These are phyloP conservation scores for Drosophila silvestris DNA, from an alignment of 2,888 invertebrate species.

Conservation along the genomic window DNA sequence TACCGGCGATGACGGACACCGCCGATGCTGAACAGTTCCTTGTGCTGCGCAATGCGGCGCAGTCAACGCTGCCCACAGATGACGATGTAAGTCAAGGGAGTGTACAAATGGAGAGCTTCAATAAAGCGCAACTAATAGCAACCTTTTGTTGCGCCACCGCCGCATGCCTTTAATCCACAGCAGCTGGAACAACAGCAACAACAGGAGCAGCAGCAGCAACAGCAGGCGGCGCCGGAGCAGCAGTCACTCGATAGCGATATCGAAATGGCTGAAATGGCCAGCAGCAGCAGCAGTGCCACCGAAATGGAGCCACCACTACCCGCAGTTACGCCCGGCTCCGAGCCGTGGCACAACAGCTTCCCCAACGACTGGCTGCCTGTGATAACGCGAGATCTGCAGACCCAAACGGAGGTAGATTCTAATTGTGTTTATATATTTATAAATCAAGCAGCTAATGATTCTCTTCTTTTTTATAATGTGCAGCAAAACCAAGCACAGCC, in stretches of 20 bases:
- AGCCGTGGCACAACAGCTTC: slow-evolving; percentile 88
- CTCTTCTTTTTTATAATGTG: not conserved
- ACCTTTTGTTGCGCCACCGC: slow-evolving; percentile 48
- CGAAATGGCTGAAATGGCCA: slow-evolving; percentile 77
- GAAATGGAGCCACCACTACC: slow-evolving; percentile 83
- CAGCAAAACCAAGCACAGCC: slow-evolving; percentile 83
- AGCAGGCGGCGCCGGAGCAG: slow-evolving; percentile 14
- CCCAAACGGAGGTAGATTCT: slow-evolving; percentile 87
- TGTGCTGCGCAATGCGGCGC: slow-evolving; percentile 66
- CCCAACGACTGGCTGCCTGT: slow-evolving; percentile 95
- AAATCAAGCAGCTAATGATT: not conserved
- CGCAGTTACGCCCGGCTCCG: slow-evolving; percentile 86
- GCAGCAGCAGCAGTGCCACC: slow-evolving; percentile 47
- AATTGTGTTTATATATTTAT: not conserved
- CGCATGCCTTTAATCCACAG: slow-evolving; percentile 49
- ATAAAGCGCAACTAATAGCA: slow-evolving; percentile 36
- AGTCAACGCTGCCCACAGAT: slow-evolving; percentile 31
- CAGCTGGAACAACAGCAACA: slow-evolving; percentile 27
- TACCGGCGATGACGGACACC: slow-evolving; percentile 69
- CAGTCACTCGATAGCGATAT: slow-evolving; percentile 86
- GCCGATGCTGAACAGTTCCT: slow-evolving; percentile 78
- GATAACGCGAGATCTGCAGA: slow-evolving; percentile 91
- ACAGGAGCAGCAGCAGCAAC: slow-evolving; percentile 26
- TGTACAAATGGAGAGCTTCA: not conserved
- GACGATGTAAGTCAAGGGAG: slow-evolving; percentile 43